Evolutionary conservation across 2,113 vertebrate species (phyloP).

Genomic region (Panthera leo): DNA sequence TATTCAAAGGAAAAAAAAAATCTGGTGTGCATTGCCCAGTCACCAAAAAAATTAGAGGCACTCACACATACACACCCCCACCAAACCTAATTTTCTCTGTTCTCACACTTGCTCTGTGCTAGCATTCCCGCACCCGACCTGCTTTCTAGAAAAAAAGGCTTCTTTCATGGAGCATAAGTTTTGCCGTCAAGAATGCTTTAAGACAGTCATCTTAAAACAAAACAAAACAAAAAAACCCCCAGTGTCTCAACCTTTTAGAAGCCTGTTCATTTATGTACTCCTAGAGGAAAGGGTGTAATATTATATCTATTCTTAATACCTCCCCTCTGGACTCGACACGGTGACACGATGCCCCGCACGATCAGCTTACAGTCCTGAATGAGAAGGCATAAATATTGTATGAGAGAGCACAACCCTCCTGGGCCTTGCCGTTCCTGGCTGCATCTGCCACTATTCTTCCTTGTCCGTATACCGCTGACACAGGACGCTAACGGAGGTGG

Average conservation of each 20-base stretch:
- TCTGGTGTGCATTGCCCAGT: slow-evolving; percentile 85
- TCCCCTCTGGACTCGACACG: slow-evolving; percentile 81
- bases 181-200: slow-evolving; percentile 79
- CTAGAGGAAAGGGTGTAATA: slow-evolving; percentile 78
- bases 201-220: slow-evolving; percentile 71
- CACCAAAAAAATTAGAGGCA: slow-evolving; percentile 86
- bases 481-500: slow-evolving; percentile 74
- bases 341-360: slow-evolving; percentile 74
- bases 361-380: slow-evolving; percentile 78
- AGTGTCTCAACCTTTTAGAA: slow-evolving; percentile 81
- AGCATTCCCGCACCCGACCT: slow-evolving; percentile 66
- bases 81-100: slow-evolving; percentile 77
- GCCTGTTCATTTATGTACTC: slow-evolving; percentile 79
- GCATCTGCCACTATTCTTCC: slow-evolving; percentile 78
- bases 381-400: slow-evolving; percentile 83
- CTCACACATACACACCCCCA: slow-evolving; percentile 82
- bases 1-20: slow-evolving; percentile 84
- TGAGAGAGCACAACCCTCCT: slow-evolving; percentile 73
- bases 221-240: slow-evolving; percentile 59
- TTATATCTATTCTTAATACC: slow-evolving; percentile 75
- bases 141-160: slow-evolving; percentile 54
- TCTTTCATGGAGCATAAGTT: slow-evolving; percentile 75
- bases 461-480: slow-evolving; percentile 67
- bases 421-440: slow-evolving; percentile 74
- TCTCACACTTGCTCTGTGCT: slow-evolving; percentile 78